Evolutionary conservation across 2,113 vertebrate species (phyloP).

Genomic region (Bucco capensis): DNA sequence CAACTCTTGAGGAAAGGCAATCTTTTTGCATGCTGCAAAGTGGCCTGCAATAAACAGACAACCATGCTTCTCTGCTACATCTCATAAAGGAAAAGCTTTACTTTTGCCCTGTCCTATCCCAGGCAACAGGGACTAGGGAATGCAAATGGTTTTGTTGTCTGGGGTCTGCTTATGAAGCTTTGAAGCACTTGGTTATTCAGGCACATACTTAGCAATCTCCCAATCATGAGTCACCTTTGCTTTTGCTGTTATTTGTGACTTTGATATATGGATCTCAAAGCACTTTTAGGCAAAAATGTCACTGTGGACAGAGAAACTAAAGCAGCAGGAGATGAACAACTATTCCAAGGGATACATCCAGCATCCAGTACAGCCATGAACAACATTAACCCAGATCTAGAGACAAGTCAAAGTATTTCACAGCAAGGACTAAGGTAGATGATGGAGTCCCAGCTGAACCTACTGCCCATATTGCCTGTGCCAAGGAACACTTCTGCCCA

Average conservation of each 20-base stretch:
- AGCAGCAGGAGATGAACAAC: not conserved
- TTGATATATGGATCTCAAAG: conserved; percentile 18
- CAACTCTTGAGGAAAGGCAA: conserved; percentile 33
- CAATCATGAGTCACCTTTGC: conserved; percentile 16
- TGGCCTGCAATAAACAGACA: conserved; percentile 33
- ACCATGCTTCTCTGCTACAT: not conserved
- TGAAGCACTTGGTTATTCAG: not conserved
- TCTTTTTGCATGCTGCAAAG: conserved; percentile 18
- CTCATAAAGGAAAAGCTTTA: conserved; percentile 16
- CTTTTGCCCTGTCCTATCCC: conserved; percentile 24
- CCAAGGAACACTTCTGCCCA: not conserved
- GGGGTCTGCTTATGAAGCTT: not conserved
- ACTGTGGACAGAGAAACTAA: not conserved
- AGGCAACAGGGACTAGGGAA: not conserved
- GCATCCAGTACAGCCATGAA: not conserved
- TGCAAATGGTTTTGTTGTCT: conserved; percentile 26
- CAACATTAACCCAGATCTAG: not conserved
- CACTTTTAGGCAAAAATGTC: not conserved
- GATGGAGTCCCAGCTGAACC: not conserved
- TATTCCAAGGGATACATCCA: not conserved
- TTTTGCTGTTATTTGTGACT: conserved; percentile 24
- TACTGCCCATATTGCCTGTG: not conserved
- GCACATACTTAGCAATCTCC: conserved; percentile 9
- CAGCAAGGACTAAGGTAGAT: not conserved
- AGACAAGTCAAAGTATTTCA: not conserved